Evolutionary conservation across 2,797 vertebrate species (phyloP), one percentile per base, ranked within the genome.

Genomic region (Lateolabrax maculatus): DNA sequence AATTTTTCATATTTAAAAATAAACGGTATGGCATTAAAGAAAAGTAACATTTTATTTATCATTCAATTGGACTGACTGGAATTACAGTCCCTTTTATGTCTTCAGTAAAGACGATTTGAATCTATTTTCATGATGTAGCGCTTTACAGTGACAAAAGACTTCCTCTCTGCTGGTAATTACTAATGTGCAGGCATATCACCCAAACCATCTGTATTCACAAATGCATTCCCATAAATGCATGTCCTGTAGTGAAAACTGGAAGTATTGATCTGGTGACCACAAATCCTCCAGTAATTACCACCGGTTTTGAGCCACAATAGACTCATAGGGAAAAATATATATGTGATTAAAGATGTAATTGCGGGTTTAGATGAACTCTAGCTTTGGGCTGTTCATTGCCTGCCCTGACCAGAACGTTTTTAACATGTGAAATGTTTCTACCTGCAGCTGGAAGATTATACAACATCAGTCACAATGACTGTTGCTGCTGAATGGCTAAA

Each of bases 81-180:
- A 81, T 44, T 41, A 39, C 43, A 61, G 60, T 56, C 29, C 49
- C 34, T 64, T 34, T 51, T 43, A 29, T 49, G 15, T 55, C 58
- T 44, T 75, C 15, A 23, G 27, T 53, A 60, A 80, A 84, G 39
- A 64, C 34, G 0, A 18, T 18, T 68, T 74, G n/a, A 71, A 7
- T 67, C 63, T 64, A 39, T 72, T 75, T 75, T 75, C 41, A 63
- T 57, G 36, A 76, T 48, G 13, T 3, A 46, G 44, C 29, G 37
- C 63, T 87, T 72, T 77, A 71, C 31, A 66, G 49, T 71, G 72
- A 83, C 81, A 80, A 84, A 83, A 71, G 31, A 60, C 79, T 78
- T 89, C 61, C 57, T 77, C 72, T 74, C 15, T 75, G 61, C 78
- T 73, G 72, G 80, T 84, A 79, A 90, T 89, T 79, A 77, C 79